Evolutionary conservation across 2,113 vertebrate genomes (phyloP).

Genomic region (Reinhardtius hippoglossoides): DNA sequence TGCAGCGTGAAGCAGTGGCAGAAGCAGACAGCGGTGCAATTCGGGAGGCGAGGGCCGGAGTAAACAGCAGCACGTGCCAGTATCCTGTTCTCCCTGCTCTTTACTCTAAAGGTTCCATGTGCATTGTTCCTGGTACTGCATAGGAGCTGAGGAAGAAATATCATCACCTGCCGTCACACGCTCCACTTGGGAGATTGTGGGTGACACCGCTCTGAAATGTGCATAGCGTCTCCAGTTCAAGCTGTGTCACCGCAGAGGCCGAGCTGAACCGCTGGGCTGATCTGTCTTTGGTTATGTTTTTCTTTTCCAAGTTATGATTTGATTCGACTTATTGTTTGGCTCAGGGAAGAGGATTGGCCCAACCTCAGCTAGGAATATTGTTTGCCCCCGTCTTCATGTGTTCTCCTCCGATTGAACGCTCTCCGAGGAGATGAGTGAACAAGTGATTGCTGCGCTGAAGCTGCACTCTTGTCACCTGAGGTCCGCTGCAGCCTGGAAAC

Average conservation of each 20-base stretch:
- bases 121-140: slow-evolving; percentile 53
- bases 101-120: slow-evolving; percentile 38
- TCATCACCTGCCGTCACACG: slow-evolving; percentile 55
- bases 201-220: slow-evolving; percentile 50
- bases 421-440: slow-evolving; percentile 60
- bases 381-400: slow-evolving; percentile 46
- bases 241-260: slow-evolving; percentile 60
- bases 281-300: slow-evolving; percentile 66
- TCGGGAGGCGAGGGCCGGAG: slow-evolving; percentile 37
- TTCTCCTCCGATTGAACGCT: slow-evolving; percentile 54
- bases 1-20: slow-evolving; percentile 40
- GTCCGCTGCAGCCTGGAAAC: slow-evolving; percentile 57
- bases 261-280: slow-evolving; percentile 62
- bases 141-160: slow-evolving; percentile 53
- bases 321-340: slow-evolving; percentile 66
- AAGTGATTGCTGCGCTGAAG: slow-evolving; percentile 48
- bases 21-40: slow-evolving; percentile 32
- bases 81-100: slow-evolving; percentile 32
- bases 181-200: slow-evolving; percentile 64
- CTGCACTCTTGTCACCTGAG: slow-evolving; percentile 31
- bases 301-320: slow-evolving; percentile 63
- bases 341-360: slow-evolving; percentile 76
- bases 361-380: slow-evolving; percentile 74
- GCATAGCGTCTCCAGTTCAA: slow-evolving; percentile 57
- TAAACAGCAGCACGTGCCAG: slow-evolving; percentile 34